A percentile compares a stretch with the other conserved stretches of the same genome.
phyloP scores from a whole-genome alignment of 2,888 invertebrate species.

The Branchipolynoe longqiensis region DNA sequence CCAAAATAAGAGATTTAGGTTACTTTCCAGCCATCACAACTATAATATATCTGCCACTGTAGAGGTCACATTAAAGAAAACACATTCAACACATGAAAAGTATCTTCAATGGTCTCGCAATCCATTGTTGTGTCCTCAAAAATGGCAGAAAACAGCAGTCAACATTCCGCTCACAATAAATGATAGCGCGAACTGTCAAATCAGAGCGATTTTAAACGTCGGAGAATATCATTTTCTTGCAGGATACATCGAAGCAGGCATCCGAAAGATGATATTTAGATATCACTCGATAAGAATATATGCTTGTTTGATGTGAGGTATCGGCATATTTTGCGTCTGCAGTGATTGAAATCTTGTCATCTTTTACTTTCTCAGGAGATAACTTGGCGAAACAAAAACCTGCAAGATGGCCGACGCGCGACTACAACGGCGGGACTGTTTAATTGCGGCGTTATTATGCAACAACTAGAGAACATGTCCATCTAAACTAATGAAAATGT shows the following conservation, averaged over 20 bases:
- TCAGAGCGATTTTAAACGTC: constrained; percentile 19
- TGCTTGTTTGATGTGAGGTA: no score
- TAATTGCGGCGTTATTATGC: neutral
- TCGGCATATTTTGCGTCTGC: neutral
- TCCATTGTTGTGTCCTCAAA: neutral
- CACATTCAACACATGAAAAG: neutral
- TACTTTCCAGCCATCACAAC: neutral
- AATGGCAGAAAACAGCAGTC: no score
- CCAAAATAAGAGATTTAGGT: constrained; percentile 5
- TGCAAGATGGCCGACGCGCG: constrained; percentile 43
- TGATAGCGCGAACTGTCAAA: constrained; percentile 34
- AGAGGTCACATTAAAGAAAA: neutral
- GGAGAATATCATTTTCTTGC: neutral
- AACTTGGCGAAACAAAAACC: constrained; percentile 38
- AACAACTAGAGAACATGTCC: neutral
- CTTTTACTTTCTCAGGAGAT: constrained; percentile 14
- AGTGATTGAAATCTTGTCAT: constrained; percentile 5
- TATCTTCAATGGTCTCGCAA: neutral
- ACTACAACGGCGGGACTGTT: neutral
- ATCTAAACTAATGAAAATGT: neutral
- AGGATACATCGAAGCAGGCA: neutral
- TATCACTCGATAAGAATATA: neutral
- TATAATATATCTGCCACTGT: neutral
- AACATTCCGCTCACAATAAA: no score
- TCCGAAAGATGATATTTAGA: neutral